Percentiles rank a stretch among this genome's conserved stretches.
Conservation (phyloP, 2,888 invertebrate species). For the Leptopilina syphax region DNA sequence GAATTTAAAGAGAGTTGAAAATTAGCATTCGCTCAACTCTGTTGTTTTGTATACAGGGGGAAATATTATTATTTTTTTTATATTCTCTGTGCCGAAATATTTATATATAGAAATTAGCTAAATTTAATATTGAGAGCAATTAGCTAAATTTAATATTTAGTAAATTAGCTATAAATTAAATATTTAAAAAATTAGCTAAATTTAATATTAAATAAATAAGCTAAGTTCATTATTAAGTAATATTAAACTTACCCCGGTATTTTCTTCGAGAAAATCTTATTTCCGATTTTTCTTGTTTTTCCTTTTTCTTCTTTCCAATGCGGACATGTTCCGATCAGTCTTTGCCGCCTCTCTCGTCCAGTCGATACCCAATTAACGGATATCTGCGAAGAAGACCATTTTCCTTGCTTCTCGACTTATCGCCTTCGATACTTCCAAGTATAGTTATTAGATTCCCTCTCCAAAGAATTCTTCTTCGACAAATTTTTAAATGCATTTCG, state of each 20-base stretch:
- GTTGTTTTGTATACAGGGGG: constrained; percentile 58
- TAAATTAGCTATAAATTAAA: no score
- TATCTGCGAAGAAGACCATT: constrained; percentile 44
- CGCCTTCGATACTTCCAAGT: constrained; percentile 35
- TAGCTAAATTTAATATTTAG: no score
- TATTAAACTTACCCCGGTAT: no score
- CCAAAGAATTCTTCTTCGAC: background rate
- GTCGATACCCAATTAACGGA: constrained; percentile 56
- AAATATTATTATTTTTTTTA: no score
- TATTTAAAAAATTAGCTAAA: no score
- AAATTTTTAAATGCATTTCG: background rate
- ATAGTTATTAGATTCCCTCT: constrained; percentile 34
- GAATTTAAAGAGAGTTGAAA: constrained; percentile 53
- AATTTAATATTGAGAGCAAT: no score
- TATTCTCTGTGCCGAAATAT: no score
- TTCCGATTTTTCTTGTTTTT: constrained; percentile 51
- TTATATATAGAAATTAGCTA: no score
- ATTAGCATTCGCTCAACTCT: constrained; percentile 65
- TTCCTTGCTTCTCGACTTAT: constrained; percentile 44
- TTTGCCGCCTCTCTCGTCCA: constrained; percentile 29
- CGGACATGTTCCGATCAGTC: constrained; percentile 41
- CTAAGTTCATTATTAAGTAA: no score
- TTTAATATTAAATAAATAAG: no score
- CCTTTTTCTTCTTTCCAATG: background rate
- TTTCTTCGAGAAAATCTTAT: constrained; percentile 48